Conservation (phyloP, 2,797 vertebrate species). For the Anabas testudineus region DNA sequence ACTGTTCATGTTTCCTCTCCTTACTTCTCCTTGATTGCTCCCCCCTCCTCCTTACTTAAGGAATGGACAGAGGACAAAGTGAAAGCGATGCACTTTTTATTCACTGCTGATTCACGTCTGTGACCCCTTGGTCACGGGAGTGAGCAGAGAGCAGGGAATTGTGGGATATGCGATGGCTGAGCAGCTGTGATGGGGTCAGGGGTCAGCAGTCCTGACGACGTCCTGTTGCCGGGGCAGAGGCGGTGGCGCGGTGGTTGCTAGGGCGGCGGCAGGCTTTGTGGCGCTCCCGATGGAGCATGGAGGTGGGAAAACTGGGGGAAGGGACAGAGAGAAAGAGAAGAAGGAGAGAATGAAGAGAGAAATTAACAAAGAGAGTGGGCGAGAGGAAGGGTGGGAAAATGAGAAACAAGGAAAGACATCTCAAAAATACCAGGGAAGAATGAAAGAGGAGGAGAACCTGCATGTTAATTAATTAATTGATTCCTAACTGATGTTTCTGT, state of each 20-base stretch:
- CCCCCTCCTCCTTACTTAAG: neutral
- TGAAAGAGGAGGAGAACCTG: neutral
- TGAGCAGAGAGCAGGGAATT: conserved; percentile 61
- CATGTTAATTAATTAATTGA: too few species aligned
- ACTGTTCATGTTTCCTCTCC: too few species aligned
- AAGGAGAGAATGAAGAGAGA: conserved; percentile 32
- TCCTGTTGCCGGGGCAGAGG: conserved; percentile 70
- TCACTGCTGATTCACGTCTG: conserved; percentile 26
- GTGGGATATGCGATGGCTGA: conserved; percentile 67
- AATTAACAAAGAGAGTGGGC: conserved; percentile 58
- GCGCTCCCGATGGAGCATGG: conserved; percentile 50
- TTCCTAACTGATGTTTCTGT: too few species aligned
- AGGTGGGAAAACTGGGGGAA: conserved; percentile 77
- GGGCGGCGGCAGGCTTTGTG: conserved; percentile 49
- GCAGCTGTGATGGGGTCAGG: conserved; percentile 75
- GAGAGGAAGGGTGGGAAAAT: conserved; percentile 58
- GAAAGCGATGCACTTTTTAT: conserved; percentile 38
- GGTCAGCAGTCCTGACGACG: conserved; percentile 66
- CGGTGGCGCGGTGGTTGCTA: conserved; percentile 55
- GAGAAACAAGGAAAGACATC: neutral
- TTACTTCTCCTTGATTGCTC: neutral
- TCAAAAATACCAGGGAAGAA: neutral
- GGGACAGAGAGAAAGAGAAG: conserved; percentile 52
- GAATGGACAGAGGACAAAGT: conserved; percentile 21
- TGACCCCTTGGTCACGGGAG: conserved; percentile 69